Conservation (phyloP, 2,888 invertebrate genomes). For the Heteropelma amictum region DNA sequence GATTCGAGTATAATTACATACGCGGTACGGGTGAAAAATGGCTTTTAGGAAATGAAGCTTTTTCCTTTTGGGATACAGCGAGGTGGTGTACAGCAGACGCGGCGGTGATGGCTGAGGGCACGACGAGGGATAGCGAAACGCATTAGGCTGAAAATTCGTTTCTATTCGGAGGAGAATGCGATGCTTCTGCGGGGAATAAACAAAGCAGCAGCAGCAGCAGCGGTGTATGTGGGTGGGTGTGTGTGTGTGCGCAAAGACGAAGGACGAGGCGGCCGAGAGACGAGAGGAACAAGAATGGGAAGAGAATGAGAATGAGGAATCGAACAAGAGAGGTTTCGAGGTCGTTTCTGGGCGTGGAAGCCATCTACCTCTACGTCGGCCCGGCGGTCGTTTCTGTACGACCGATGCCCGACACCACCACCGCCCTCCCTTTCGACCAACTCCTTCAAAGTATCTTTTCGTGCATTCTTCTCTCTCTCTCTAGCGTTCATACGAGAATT, state of each 20-base stretch:
- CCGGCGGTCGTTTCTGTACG: slow-evolving; percentile 56
- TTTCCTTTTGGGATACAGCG: slow-evolving; percentile 18
- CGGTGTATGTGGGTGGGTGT: too few relatives aligned
- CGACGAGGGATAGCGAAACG: not conserved
- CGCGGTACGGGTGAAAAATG: slow-evolving; percentile 42
- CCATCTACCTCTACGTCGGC: slow-evolving; percentile 68
- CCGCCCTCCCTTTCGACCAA: slow-evolving; percentile 56
- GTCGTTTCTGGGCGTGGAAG: slow-evolving; percentile 73
- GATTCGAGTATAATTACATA: slow-evolving; percentile 42
- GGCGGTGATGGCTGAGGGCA: not conserved
- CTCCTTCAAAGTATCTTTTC: slow-evolving; percentile 35
- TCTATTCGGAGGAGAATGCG: slow-evolving; percentile 24
- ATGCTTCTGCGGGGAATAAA: slow-evolving; percentile 42
- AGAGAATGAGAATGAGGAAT: slow-evolving; percentile 18
- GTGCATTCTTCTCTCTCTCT: slow-evolving; percentile 32
- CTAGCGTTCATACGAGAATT: not conserved
- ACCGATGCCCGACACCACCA: slow-evolving; percentile 56
- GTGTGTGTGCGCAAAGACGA: too few relatives aligned
- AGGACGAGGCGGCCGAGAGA: too few relatives aligned
- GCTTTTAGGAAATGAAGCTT: slow-evolving; percentile 36
- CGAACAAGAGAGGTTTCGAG: slow-evolving; percentile 62
- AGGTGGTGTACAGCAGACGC: not conserved
- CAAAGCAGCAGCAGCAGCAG: slow-evolving; percentile 46
- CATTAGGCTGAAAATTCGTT: slow-evolving; percentile 49
- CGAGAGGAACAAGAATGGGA: not conserved